phyloP scores from a whole-genome alignment of 2,888 invertebrate species.

The Meteorus colon region DNA sequence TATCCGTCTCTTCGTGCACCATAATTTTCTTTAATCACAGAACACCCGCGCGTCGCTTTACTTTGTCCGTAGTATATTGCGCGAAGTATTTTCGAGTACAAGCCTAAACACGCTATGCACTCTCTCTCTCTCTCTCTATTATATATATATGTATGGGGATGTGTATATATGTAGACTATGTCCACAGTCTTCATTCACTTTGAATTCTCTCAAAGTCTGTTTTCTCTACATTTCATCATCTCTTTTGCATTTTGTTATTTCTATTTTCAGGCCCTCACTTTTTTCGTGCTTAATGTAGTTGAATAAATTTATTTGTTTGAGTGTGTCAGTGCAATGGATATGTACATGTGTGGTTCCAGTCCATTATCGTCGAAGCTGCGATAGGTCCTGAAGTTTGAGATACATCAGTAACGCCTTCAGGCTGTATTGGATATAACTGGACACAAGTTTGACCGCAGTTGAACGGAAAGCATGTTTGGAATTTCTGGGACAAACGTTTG shows the following conservation, averaged over 20 bases:
- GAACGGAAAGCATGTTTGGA: conserved; percentile 28
- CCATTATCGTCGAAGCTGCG: neutral
- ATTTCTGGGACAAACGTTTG: conserved; percentile 4
- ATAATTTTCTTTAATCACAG: conserved; percentile 73
- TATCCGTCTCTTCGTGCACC: conserved; percentile 62
- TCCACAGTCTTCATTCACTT: neutral
- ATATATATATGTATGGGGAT: too few relatives aligned
- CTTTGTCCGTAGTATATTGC: conserved; percentile 59
- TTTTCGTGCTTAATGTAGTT: neutral
- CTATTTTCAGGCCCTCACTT: neutral
- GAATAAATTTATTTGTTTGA: too few relatives aligned
- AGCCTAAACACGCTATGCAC: conserved; percentile 45
- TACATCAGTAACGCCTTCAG: conserved; percentile 31
- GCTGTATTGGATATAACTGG: conserved; percentile 30
- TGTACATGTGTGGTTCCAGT: neutral
- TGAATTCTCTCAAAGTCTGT: neutral
- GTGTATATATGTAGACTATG: neutral
- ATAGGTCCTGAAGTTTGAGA: conserved; percentile 37
- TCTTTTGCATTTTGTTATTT: neutral
- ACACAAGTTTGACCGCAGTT: conserved; percentile 32
- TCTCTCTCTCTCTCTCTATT: neutral
- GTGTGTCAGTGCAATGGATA: too few relatives aligned
- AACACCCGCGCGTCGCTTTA: conserved; percentile 58
- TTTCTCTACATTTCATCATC: neutral
- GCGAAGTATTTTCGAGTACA: conserved; percentile 54